These are phyloP conservation scores for Cetonia aurata DNA, from an alignment of 2,888 invertebrate species.

Conservation along the genomic window DNA sequence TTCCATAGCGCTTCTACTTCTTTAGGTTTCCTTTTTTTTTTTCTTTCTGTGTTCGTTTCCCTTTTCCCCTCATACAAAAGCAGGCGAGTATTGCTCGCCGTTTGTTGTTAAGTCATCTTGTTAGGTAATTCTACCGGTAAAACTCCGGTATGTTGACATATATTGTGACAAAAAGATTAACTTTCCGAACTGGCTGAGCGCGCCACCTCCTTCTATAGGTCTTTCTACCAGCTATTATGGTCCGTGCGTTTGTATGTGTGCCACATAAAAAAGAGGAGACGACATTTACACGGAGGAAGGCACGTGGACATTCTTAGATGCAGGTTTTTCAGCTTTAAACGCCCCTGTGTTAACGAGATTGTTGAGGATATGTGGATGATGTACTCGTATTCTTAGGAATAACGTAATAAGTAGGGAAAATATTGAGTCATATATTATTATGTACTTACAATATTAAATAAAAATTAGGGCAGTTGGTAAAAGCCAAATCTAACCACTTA, in stretches of 20 bases:
- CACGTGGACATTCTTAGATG: slow-evolving; percentile 33
- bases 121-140: slow-evolving; percentile 41
- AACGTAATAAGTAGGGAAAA: no score
- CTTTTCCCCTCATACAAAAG: slow-evolving; percentile 10
- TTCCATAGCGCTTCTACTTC: slow-evolving; percentile 15
- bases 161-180: slow-evolving; percentile 48
- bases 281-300: slow-evolving; percentile 11
- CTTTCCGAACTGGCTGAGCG: slow-evolving; percentile 34
- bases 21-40: slow-evolving; percentile 1
- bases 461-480: no score
- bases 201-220: slow-evolving; percentile 18
- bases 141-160: slow-evolving; percentile 41
- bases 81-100: slow-evolving; percentile 22
- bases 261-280: slow-evolving; percentile 24
- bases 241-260: neutral
- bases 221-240: no score
- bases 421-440: no score
- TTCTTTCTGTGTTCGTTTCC: neutral
- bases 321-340: slow-evolving; percentile 17
- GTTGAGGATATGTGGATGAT: no score
- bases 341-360: no score
- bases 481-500: no score
- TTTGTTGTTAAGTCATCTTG: slow-evolving; percentile 41
- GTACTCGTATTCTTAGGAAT: no score
- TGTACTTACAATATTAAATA: no score